Conservation (phyloP, 1,140 invertebrate species). For the Drosophila saltans region DNA sequence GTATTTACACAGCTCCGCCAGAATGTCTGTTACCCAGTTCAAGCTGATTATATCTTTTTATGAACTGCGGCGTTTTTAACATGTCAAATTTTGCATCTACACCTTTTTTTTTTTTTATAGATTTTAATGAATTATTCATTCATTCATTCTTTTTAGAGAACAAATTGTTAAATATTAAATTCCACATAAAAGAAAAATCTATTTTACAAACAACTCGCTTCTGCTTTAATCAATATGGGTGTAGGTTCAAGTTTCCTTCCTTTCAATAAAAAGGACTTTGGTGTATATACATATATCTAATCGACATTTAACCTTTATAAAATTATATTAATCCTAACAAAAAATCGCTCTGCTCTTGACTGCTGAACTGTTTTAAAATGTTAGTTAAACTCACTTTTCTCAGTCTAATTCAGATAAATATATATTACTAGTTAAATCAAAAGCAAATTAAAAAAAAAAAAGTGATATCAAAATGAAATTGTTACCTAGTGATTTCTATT, state of each 20-base stretch:
- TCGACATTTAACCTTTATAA: no score
- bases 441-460: background rate
- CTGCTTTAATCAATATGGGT: no score
- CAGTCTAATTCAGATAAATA: background rate
- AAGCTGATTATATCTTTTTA: background rate
- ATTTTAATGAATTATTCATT: constrained; percentile 56
- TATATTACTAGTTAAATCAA: background rate
- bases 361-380: background rate
- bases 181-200: background rate
- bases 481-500: background rate
- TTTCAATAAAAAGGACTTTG: background rate
- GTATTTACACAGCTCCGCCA: background rate
- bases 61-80: constrained; percentile 3
- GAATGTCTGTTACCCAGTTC: constrained; percentile 1
- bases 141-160: constrained; percentile 58
- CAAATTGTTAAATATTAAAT: constrained; percentile 67
- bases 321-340: no score
- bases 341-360: no score
- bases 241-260: background rate
- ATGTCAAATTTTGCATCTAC: background rate
- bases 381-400: background rate
- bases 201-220: background rate
- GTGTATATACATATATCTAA: no score
- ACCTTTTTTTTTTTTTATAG: constrained; percentile 1
- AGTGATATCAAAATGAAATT: background rate